Conservation (phyloP, 2,113 vertebrate species). For the Lichenostomus cassidix region DNA sequence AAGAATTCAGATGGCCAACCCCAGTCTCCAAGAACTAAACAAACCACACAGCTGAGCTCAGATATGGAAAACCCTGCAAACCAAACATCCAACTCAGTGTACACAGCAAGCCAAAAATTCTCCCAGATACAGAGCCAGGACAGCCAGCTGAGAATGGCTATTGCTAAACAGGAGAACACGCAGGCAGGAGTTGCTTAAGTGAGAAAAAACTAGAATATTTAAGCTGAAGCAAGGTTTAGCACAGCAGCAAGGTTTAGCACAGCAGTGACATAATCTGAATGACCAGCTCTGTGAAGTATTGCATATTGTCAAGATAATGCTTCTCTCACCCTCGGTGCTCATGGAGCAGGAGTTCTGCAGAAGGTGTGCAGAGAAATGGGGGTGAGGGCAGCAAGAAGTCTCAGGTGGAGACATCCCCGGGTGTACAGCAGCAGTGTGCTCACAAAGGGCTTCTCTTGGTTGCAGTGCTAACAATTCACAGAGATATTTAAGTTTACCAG, state of each 20-base stretch:
- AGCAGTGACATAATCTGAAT: not conserved
- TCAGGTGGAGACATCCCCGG: no score
- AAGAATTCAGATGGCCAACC: conserved; percentile 68
- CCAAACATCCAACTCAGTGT: conserved; percentile 11
- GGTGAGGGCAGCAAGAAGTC: not conserved
- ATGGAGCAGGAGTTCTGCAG: not conserved
- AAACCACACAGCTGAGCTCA: conserved; percentile 71
- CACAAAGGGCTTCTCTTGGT: not conserved
- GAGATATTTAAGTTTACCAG: not conserved
- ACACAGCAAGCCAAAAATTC: conserved; percentile 10
- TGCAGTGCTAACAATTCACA: not conserved
- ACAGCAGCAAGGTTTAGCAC: not conserved
- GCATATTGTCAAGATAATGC: not conserved
- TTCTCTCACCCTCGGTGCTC: not conserved
- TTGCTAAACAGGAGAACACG: not conserved
- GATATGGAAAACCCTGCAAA: conserved; percentile 64
- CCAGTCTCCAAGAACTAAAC: conserved; percentile 67
- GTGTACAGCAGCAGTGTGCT: fast-evolving
- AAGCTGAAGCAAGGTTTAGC: not conserved
- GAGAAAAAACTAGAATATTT: not conserved
- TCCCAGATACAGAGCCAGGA: conserved; percentile 2
- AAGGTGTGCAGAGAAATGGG: not conserved
- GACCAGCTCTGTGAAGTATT: not conserved
- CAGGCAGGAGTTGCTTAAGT: not conserved
- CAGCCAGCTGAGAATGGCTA: not conserved